Percentiles rank a stretch among this genome's conserved stretches.
Evolutionary conservation across 37 sponge, comb jelly and placozoan species (phyloP).

Genomic region (Hexactinellida sp.): DNA sequence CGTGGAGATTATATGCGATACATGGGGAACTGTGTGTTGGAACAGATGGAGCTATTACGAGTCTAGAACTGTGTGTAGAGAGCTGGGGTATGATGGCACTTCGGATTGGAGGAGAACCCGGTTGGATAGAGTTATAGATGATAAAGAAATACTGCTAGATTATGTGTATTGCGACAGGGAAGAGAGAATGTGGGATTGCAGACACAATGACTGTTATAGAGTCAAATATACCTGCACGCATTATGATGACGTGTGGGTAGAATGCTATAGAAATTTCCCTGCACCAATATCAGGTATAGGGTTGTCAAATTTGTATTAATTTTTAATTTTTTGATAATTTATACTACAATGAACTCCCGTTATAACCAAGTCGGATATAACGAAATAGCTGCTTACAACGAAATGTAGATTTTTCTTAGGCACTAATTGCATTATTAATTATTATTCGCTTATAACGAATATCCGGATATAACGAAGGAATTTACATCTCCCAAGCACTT

Average conservation of each 20-base stretch:
- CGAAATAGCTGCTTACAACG: no score
- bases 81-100: neutral
- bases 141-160: neutral
- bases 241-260: slow-evolving; percentile 6
- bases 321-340: no score
- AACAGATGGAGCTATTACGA: neutral
- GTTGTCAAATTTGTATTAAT: no score
- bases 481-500: no score
- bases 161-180: neutral
- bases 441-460: no score
- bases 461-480: no score
- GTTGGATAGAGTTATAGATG: neutral
- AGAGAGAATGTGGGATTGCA: neutral
- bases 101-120: neutral
- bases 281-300: neutral
- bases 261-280: neutral
- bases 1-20: neutral
- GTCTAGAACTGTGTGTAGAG: neutral
- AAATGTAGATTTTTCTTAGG: no score
- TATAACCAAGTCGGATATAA: no score
- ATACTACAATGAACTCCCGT: no score
- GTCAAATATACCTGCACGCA: neutral
- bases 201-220: neutral
- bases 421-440: no score
- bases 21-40: slow-evolving; percentile 6